Conservation (phyloP, 2,888 invertebrate species). For the Trimorus sp. region DNA sequence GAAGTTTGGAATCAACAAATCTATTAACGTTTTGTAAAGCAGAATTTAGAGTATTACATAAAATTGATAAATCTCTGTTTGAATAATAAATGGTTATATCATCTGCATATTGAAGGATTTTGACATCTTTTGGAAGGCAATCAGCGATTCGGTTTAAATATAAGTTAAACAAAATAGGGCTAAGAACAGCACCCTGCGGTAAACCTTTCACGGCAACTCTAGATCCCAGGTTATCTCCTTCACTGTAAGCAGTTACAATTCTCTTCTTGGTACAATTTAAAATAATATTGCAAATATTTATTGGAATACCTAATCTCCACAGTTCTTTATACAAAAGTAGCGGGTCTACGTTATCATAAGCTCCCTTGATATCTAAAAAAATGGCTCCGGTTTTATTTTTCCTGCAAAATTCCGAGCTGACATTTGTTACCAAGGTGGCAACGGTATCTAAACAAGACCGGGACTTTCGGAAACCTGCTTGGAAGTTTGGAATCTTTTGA, state of each 20-base stretch:
- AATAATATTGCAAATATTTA: background rate
- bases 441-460: conserved; percentile 2
- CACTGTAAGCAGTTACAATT: background rate
- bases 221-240: background rate
- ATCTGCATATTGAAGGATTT: background rate
- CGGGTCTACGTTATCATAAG: background rate
- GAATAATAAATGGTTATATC: background rate
- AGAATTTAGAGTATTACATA: background rate
- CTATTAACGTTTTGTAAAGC: background rate
- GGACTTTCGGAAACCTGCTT: conserved; percentile 9
- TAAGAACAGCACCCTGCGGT: background rate
- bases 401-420: background rate
- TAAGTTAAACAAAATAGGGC: background rate
- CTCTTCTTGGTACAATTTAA: background rate
- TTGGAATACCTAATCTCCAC: conserved; percentile 2
- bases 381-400: conserved; percentile 11
- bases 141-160: background rate
- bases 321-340: conserved; percentile 20
- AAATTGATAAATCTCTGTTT: background rate
- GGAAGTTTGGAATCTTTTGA: conserved; percentile 4
- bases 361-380: background rate
- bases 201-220: conserved; percentile 6
- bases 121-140: background rate
- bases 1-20: background rate
- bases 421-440: background rate